Conservation (phyloP, 23 tunicate species). For the Trididemnum clinides region DNA sequence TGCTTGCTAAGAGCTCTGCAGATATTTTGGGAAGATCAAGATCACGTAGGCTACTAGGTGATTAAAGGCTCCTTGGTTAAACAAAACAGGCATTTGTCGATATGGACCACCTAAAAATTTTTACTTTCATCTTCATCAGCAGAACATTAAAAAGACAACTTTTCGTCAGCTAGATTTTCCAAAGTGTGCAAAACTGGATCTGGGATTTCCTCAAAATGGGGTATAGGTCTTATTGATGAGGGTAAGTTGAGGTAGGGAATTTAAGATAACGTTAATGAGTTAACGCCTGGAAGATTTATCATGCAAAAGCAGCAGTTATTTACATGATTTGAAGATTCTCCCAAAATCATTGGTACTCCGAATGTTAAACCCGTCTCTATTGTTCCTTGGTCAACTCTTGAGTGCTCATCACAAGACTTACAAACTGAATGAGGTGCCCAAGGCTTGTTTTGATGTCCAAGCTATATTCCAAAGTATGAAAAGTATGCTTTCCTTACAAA, state of each 20-base stretch:
- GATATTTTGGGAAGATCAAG: not conserved
- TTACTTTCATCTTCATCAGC: not conserved
- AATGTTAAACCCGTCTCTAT: not conserved
- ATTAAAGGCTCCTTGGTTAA: slow-evolving; percentile 3
- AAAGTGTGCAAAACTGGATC: not conserved
- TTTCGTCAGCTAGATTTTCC: slow-evolving; percentile 2
- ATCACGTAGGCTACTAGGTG: slow-evolving; percentile 19
- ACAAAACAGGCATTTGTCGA: slow-evolving; percentile 18
- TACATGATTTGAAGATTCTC: not conserved
- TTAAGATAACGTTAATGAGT: not conserved
- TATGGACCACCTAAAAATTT: not conserved
- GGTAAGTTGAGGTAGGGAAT: not conserved
- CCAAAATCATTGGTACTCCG: slow-evolving; percentile 20
- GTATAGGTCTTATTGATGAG: not conserved
- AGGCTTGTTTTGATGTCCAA: slow-evolving; percentile 1
- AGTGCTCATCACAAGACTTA: slow-evolving; percentile 3
- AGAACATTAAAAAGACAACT: not conserved
- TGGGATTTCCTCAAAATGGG: slow-evolving; percentile 8
- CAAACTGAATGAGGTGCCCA: slow-evolving; percentile 15
- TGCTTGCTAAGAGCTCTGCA: slow-evolving; percentile 6
- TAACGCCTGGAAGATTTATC: not conserved
- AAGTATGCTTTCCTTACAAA: not conserved
- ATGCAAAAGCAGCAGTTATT: slow-evolving; percentile 24
- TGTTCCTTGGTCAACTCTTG: not conserved
- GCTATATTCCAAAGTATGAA: not conserved